These are phyloP conservation scores for Tachuris rubrigastra DNA, from an alignment of 2,113 vertebrate species.

Conservation along the genomic window DNA sequence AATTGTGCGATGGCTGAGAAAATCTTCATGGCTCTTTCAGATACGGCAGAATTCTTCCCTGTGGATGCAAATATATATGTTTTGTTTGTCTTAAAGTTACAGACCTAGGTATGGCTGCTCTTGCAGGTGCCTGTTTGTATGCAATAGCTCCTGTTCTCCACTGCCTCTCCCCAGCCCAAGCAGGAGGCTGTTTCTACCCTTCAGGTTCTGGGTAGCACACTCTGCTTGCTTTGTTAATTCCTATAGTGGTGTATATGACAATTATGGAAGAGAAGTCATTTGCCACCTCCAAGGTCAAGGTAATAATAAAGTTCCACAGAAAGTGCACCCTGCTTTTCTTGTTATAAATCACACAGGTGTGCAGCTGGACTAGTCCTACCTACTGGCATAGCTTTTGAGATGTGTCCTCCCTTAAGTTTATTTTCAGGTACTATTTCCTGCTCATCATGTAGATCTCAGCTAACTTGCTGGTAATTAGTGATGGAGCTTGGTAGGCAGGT, in stretches of 20 bases:
- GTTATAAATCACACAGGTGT: neutral
- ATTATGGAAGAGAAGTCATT: neutral
- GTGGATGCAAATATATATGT: neutral
- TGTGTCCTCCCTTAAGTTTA: neutral
- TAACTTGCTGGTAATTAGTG: neutral
- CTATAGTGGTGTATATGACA: neutral
- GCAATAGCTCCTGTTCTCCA: neutral
- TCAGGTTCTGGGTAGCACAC: neutral
- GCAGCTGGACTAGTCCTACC: neutral
- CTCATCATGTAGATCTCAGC: neutral
- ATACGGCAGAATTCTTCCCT: neutral
- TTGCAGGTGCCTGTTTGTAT: neutral
- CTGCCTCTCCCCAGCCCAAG: neutral
- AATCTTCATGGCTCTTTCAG: constrained; percentile 14
- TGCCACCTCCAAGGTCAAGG: constrained; percentile 10
- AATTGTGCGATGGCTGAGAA: neutral
- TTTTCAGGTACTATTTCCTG: neutral
- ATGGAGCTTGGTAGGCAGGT: neutral
- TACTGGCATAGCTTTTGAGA: neutral
- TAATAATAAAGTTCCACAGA: constrained; percentile 20
- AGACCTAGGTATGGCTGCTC: neutral
- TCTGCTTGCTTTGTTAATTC: neutral
- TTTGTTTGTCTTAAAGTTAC: constrained; percentile 25
- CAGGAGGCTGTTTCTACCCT: neutral
- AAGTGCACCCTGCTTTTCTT: neutral